Evolutionary conservation across 2,888 invertebrate species (phyloP), one percentile per base, ranked within the genome.

Genomic region (Stenolophus ochropezus): DNA sequence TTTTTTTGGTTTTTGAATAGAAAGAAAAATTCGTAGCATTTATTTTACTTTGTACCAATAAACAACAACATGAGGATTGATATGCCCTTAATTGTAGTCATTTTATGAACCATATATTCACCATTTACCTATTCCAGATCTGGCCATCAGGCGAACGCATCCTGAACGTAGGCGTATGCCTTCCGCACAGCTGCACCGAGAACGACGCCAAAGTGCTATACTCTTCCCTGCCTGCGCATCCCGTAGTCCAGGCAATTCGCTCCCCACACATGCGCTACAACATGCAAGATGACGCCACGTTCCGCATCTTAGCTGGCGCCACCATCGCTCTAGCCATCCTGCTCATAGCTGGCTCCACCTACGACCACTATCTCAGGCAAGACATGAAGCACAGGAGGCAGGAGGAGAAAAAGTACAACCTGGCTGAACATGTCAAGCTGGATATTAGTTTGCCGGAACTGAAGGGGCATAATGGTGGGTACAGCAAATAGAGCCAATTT

Each of bases 81-180:
- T n/a, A n/a, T n/a, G n/a, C n/a, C n/a, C n/a, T n/a, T n/a, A n/a
- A n/a, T n/a, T n/a, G 27, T 27, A 4, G 5, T 27, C 27, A 4
- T 27, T 4, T 27, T 27, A 27, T 27, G 27, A 27, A 27, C 5
- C 27, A 27, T 4, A 27, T 5, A 27, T 5, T 27, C 5, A 4
- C 4, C 27, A 27, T 42, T 42, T 58, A 1, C 21, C 23, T 23
- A 2, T 58, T 21, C 20, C n/a, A 69, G 65, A 21, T 69, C 8
- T 73, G 69, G 65, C 86, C 87, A 1, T 83, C 84, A 82, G 83
- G 87, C 84, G 91, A 92, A 47, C 93, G 94, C 86, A 92, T 93
- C 2, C 89, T 96, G 61, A 94, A 95, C 86, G 90, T 96, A 3
- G 96, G 96, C 0, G 89, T 95, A 11, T 96, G 96, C 86, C 89